Base-by-base conservation (phyloP, 2,113 vertebrate species). In the Mirza zaza region DNA sequence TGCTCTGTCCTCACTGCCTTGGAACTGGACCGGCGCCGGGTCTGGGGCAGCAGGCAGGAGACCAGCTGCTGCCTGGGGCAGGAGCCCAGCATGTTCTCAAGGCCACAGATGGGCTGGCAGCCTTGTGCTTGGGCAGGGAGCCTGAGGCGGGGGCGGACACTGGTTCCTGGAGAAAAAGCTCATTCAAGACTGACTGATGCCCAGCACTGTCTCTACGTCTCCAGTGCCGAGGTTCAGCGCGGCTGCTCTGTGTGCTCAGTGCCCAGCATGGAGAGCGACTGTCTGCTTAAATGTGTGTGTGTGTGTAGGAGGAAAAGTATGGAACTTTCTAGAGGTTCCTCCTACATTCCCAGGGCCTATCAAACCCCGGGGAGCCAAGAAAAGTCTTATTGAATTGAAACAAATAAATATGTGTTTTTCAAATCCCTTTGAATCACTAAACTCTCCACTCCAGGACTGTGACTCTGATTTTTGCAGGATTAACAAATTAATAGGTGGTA, bases 21-120 rank as follows among this genome's bases (percentile, higher is more conserved):
- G 2, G 29, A 81, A 80, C 61, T 96, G 96, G 96, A 42, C 59
- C 1, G 27, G 79, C 27, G 91, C 97, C 83, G 5, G 91, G 39
- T 63, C 0, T 29, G 85, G 93, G 97, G 89, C 79, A 87, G 97
- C 79, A 97, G 96, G 96, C 95, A 97, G 91, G 48, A 73, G 97
- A 97, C 82, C 97, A 97, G 97, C 96, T 98, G 97, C 95, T 90
- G 89, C 97, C 89, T 97, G 96, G 96, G 97, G 97, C 93, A 96
- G 91, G 73, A 96, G 87, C 97, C 82, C 97, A 97, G 97, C 97
- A 73, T 97, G 97, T 39, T 91, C 89, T 97, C 97, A 97, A 97
- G 97, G 97, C 93, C 97, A 98, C 97, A 98, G 97, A 98, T 98
- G 97, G 97, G 91, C 92, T 97, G 96, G 97, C 96, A 98, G 96